phyloP scores from a whole-genome alignment of 2,888 invertebrate species.

The Linyphia triangularis region DNA sequence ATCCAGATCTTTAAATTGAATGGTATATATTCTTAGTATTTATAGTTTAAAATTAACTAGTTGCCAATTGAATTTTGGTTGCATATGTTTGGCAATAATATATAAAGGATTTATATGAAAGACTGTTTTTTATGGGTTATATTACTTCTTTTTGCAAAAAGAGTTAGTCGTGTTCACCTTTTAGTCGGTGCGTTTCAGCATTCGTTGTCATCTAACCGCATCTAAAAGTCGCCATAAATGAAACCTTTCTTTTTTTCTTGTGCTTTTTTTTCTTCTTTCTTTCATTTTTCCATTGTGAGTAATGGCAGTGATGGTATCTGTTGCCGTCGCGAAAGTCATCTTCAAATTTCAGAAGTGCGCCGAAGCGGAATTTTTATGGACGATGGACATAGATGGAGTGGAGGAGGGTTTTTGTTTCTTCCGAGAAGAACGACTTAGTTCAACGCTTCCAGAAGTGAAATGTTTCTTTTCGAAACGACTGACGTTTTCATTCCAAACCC shows the following conservation, averaged over 20 bases:
- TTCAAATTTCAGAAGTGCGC: constrained; percentile 3
- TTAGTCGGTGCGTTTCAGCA: too few species aligned
- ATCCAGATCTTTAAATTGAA: too few species aligned
- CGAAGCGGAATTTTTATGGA: not conserved
- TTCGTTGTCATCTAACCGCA: not conserved
- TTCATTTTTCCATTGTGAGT: not conserved
- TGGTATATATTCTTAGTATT: too few species aligned
- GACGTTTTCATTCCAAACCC: not conserved
- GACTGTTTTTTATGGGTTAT: too few species aligned
- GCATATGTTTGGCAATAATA: too few species aligned
- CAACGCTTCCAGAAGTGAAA: not conserved
- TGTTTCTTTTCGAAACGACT: not conserved
- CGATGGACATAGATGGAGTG: not conserved
- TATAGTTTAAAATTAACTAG: too few species aligned
- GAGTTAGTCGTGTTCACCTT: too few species aligned
- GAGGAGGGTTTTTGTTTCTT: not conserved
- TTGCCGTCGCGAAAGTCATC: not conserved
- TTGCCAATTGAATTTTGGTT: too few species aligned
- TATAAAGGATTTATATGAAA: too few species aligned
- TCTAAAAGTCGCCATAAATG: not conserved
- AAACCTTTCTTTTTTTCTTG: too few species aligned
- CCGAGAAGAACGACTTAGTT: not conserved
- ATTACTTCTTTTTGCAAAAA: too few species aligned
- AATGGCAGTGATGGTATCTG: not conserved
- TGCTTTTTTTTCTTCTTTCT: too few species aligned